Conservation (phyloP, 2,797 vertebrate genomes). For the Pyrocephalus nanus region DNA sequence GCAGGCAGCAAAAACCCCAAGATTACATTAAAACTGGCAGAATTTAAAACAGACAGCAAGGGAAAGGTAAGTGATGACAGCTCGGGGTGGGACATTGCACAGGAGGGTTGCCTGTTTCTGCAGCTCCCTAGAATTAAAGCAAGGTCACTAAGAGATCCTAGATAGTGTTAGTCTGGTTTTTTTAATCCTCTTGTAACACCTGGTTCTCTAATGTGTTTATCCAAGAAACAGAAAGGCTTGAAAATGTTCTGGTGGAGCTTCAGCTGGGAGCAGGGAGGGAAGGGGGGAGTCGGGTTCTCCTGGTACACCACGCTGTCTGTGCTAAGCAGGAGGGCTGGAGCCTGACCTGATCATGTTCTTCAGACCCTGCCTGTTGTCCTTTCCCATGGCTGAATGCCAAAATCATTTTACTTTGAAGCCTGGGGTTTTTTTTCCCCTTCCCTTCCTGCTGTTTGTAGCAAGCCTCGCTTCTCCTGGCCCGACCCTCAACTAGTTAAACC, state of each 20-base stretch:
- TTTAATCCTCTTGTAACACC: background rate
- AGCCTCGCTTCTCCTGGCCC: background rate
- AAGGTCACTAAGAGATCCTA: background rate
- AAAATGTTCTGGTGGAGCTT: background rate
- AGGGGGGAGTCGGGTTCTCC: background rate
- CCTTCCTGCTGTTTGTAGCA: background rate
- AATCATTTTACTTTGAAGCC: background rate
- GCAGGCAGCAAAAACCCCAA: slow-evolving; percentile 96
- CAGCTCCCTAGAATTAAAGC: background rate
- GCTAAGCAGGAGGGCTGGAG: background rate
- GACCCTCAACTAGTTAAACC: background rate
- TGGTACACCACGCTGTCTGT: background rate
- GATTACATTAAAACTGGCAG: slow-evolving; percentile 90
- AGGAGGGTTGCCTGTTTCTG: background rate
- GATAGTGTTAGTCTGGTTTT: background rate
- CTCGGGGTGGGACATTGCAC: background rate
- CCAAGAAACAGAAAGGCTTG: background rate
- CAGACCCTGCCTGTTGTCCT: background rate
- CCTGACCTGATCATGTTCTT: background rate
- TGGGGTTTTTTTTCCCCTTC: background rate
- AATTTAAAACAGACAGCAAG: slow-evolving; percentile 88
- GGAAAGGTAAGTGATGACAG: slow-evolving; percentile 81
- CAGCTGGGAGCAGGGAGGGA: background rate
- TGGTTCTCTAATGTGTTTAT: background rate
- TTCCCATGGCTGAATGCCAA: background rate